phyloP scores from a whole-genome alignment of 2,888 invertebrate genomes.

The Drosophila subsilvestris region DNA sequence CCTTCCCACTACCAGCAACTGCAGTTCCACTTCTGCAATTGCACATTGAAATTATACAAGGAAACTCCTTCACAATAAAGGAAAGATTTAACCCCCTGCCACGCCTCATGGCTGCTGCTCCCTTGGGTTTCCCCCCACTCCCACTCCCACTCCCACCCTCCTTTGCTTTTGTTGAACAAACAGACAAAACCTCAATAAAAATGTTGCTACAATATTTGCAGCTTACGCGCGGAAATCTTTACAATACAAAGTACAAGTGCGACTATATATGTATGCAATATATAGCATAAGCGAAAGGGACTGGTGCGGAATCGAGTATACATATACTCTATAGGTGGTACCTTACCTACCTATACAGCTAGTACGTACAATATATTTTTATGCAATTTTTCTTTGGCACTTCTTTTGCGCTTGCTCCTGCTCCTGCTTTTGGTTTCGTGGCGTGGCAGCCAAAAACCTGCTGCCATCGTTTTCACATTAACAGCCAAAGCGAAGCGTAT shows the following conservation, averaged over 20 bases:
- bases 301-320: not conserved
- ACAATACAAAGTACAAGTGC: slow-evolving; percentile 61
- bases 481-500: slow-evolving; percentile 79
- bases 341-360: slow-evolving; percentile 41
- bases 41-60: slow-evolving; percentile 72
- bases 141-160: too few species aligned
- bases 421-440: slow-evolving; percentile 13
- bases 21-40: slow-evolving; percentile 70
- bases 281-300: not conserved
- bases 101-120: slow-evolving; percentile 19
- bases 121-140: not conserved
- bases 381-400: slow-evolving; percentile 54
- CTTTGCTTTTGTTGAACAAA: slow-evolving; percentile 73
- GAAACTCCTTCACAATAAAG: slow-evolving; percentile 23
- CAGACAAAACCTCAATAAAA: slow-evolving; percentile 81
- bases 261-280: slow-evolving; percentile 26
- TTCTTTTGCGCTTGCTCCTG: slow-evolving; percentile 21
- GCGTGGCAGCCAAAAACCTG: slow-evolving; percentile 55
- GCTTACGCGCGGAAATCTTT: slow-evolving; percentile 70
- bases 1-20: not conserved
- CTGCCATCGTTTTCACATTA: slow-evolving; percentile 80
- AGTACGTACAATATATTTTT: slow-evolving; percentile 59
- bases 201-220: slow-evolving; percentile 79
- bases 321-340: slow-evolving; percentile 17
- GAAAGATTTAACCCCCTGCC: slow-evolving; percentile 52